Base-by-base conservation (phyloP, 37 sponge, comb jelly and placozoan species). In the Oscarella lobularis region DNA sequence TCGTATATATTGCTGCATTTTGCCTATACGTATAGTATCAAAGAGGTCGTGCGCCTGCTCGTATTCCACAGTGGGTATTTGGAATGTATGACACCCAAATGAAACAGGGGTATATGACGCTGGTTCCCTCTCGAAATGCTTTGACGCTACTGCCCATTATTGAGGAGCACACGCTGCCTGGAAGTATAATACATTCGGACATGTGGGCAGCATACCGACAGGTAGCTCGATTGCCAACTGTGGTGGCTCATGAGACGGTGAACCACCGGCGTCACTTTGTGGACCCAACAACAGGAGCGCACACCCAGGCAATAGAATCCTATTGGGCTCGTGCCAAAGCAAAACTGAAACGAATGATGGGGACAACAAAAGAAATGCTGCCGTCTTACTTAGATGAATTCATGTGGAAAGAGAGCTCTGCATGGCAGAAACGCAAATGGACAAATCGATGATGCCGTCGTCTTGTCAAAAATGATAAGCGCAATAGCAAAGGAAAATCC, bases 31-130 rank as follows among this genome's bases (percentile, higher is more conserved):
- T 48, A 20, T 48, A 48, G 60, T 48, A 48, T 20, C 9, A 48
- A 14, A 40, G 14, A 79, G 81, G 31, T n/a, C n/a, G n/a, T n/a
- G n/a, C n/a, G n/a, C n/a, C n/a, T n/a, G n/a, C n/a, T n/a, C n/a
- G n/a, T n/a, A n/a, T n/a, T n/a, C n/a, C n/a, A n/a, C 33, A 76
- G 1, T 89, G 84, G 90, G 90, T 86, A 36, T 89, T 89, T 41
- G 81, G 87, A 0, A 77, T 86, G 78, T 81, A 83, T 6, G 84
- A 86, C 55, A 79, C 79, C 33, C 65, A 67, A 1, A 35, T 2
- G 4, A 75, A 81, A 3, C 55, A 80, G 1, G 86, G 86, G 20
- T 88, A 85, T 74, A 85, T 85, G 83, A 75, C 84, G 55, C 40
- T 89, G 2, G 90, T 89, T 0, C 67, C n/a, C 1, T 0, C 3